Evolutionary conservation across 2,888 invertebrate species (phyloP).

Genomic region (Nebria brevicollis): DNA sequence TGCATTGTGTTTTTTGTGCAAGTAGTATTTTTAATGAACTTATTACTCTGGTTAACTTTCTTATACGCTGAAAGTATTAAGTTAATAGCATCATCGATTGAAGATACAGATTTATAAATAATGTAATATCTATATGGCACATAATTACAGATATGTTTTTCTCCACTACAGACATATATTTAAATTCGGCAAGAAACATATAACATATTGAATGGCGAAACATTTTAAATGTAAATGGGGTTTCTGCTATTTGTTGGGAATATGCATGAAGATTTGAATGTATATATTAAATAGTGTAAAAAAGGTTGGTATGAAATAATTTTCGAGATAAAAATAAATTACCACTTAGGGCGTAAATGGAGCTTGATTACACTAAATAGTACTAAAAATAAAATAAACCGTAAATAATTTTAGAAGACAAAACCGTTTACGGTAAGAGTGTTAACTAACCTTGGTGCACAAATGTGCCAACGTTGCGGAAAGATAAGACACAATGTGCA

Average conservation of each 20-base stretch:
- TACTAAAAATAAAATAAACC: not conserved
- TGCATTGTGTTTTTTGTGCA: not conserved
- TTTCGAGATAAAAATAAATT: not conserved
- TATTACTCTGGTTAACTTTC: not conserved
- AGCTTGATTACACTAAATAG: not conserved
- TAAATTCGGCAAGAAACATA: too few relatives aligned
- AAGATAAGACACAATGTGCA: conserved; percentile 42
- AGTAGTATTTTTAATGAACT: not conserved
- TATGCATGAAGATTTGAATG: too few relatives aligned
- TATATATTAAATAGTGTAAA: not conserved
- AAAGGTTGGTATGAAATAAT: not conserved
- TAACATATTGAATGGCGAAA: too few relatives aligned
- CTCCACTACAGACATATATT: too few relatives aligned
- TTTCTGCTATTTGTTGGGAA: too few relatives aligned
- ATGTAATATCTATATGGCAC: too few relatives aligned
- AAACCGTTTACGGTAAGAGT: not conserved
- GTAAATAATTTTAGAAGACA: not conserved
- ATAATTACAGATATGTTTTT: too few relatives aligned
- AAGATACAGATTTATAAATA: too few relatives aligned
- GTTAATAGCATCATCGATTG: not conserved
- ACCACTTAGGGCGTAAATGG: not conserved
- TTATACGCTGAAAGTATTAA: not conserved
- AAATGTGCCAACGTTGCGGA: conserved; percentile 38
- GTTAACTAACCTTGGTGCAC: not conserved
- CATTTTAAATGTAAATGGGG: too few relatives aligned